Base-by-base conservation (phyloP, 2,888 invertebrate species). In the Melinaea marsaeus region DNA sequence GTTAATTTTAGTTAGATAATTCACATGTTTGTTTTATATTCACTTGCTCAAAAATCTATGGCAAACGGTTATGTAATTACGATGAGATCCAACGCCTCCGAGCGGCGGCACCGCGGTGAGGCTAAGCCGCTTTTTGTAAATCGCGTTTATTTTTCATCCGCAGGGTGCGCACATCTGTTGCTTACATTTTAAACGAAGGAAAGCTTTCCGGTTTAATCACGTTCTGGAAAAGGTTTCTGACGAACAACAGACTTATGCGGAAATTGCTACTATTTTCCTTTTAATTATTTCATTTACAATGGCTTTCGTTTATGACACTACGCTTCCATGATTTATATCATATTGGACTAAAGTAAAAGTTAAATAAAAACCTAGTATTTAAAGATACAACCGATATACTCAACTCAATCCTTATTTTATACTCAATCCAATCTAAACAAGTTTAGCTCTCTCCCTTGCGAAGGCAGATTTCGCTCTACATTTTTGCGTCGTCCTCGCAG, bases 81-180 rank as follows among this genome's bases (percentile, higher is more conserved):
- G 42, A 42, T 51, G 3, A 51, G 22, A 13, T 51, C 22, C 6
- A 7, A 32, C n/a, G 32, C 48, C 13, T 51, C 22, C 22, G 7
- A 55, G 45, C 51, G 57, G 46, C 35, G 1, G 48, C 45, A 42
- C 51, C 33, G 57, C 37, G 45, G 48, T 35, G 35, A 45, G 32
- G 13, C 60, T 56, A 48, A 61, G 58, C 47, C 45, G 60, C 51
- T 60, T 63, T 57, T 37, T 57, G 48, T 51, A 22, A 51, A 13
- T 7, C 48, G 54, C 34, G 13, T 48, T 48, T 57, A 34, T 42
- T 48, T n/a, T 42, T 37, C 34, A 48, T 56, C 13, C 22, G 47
- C 22, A 35, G 22, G 13, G 47, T 4, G 51, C 57, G 57, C 48
- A 51, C 48, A 51, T 51, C 48, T 51, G 48, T 51, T 51, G 48